Percentiles rank a stretch among this genome's conserved stretches.
Evolutionary conservation across 2,888 invertebrate species (phyloP).

Genomic region (Psylliodes chrysocephalus): DNA sequence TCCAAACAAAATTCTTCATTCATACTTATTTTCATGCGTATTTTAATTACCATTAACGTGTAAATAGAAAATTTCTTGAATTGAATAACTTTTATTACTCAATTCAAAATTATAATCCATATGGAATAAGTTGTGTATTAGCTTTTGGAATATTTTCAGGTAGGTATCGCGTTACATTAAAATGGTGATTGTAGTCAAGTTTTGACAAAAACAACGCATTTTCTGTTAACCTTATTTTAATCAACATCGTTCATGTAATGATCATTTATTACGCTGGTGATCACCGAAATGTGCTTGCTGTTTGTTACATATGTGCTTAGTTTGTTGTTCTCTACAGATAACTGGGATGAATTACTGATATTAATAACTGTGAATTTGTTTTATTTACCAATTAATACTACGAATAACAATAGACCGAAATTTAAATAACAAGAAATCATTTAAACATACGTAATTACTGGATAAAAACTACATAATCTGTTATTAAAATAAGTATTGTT

Average conservation of each 20-base stretch:
- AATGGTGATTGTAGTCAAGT: conserved; percentile 7
- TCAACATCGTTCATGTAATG: conserved; percentile 1
- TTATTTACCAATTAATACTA: too few species aligned
- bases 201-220: conserved; percentile 17
- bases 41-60: conserved; percentile 17
- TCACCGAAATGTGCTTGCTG: background rate
- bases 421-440: too few species aligned
- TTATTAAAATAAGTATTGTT: too few species aligned
- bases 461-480: too few species aligned
- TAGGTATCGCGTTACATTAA: conserved; percentile 9
- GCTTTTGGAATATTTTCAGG: background rate
- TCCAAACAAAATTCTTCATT: background rate
- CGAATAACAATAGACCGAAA: too few species aligned
- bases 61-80: conserved; percentile 12
- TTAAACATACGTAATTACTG: too few species aligned
- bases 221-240: conserved; percentile 16
- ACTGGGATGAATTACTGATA: too few species aligned
- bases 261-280: conserved; percentile 12
- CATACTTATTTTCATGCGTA: conserved; percentile 7
- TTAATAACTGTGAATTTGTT: too few species aligned
- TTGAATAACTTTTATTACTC: background rate
- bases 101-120: background rate
- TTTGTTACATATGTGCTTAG: background rate
- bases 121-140: conserved; percentile 4
- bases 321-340: background rate